These are phyloP conservation scores for Xestia c-nigrum DNA, from an alignment of 2,888 invertebrate genomes.

Conservation along the genomic window DNA sequence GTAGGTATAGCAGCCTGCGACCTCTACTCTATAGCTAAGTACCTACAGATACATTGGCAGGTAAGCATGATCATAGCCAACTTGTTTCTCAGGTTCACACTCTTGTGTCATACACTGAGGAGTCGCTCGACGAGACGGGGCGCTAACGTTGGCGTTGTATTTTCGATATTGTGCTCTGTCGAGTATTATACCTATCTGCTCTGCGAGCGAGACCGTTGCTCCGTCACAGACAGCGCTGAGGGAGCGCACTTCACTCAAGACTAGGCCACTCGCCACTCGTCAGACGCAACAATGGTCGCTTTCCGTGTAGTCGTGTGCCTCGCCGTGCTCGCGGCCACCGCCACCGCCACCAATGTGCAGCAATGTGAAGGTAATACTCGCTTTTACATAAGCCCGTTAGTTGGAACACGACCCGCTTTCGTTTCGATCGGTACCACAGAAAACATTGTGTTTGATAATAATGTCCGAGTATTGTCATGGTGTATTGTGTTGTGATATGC, in stretches of 20 bases:
- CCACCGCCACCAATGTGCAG: conserved; percentile 77
- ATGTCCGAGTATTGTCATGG: background rate
- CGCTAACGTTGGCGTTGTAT: conserved; percentile 20
- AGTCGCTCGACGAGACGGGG: conserved; percentile 21
- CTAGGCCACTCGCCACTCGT: conserved; percentile 26
- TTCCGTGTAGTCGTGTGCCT: conserved; percentile 78
- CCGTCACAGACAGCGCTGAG: conserved; percentile 27
- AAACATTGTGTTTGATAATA: conserved; percentile 40
- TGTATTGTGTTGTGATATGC: conserved; percentile 20
- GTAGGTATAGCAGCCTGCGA: conserved; percentile 18
- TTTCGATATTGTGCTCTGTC: conserved; percentile 25
- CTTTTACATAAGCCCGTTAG: conserved; percentile 74
- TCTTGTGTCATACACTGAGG: conserved; percentile 34
- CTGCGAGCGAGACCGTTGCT: conserved; percentile 40
- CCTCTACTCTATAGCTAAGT: conserved; percentile 14
- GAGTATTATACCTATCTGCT: conserved; percentile 20
- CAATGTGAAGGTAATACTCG: conserved; percentile 83
- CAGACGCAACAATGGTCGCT: conserved; percentile 79
- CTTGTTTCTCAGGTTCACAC: conserved; percentile 38
- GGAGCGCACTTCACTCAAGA: conserved; percentile 22
- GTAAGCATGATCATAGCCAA: conserved; percentile 28
- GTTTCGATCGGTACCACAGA: conserved; percentile 62
- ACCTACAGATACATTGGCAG: conserved; percentile 37
- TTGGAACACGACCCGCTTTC: conserved; percentile 78
- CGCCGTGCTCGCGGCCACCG: conserved; percentile 73